These are phyloP conservation scores for Eupithecia dodoneata DNA, from an alignment of 2,888 invertebrate genomes.

Conservation along the genomic window DNA sequence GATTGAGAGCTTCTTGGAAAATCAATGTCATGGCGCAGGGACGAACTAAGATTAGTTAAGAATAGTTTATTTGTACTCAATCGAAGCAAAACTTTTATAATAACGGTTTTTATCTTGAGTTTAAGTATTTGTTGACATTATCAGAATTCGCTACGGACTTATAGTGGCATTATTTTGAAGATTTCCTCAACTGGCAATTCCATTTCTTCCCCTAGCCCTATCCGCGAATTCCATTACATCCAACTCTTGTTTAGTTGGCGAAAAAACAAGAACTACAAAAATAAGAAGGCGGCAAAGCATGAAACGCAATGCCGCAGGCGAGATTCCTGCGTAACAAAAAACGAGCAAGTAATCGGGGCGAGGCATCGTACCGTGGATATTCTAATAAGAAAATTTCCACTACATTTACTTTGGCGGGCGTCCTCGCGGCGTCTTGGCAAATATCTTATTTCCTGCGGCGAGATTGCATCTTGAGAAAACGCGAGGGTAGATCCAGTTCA, in stretches of 20 bases:
- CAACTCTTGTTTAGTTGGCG: constrained; percentile 14
- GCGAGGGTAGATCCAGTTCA: constrained; percentile 79
- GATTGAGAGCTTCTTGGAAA: constrained; percentile 1
- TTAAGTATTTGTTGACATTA: background rate
- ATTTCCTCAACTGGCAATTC: constrained; percentile 1
- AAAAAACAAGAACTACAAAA: constrained; percentile 39
- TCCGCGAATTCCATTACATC: constrained; percentile 10
- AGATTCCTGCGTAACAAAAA: constrained; percentile 79
- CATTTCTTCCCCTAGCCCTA: background rate
- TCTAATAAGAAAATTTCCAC: constrained; percentile 85
- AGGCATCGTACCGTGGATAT: constrained; percentile 83
- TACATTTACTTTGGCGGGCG: constrained; percentile 84
- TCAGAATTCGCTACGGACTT: background rate
- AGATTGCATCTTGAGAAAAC: constrained; percentile 85
- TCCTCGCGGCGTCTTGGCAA: constrained; percentile 84
- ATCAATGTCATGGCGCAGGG: background rate
- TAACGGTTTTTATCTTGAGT: background rate
- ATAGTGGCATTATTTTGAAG: background rate
- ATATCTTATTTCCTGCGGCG: constrained; percentile 85
- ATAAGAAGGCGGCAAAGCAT: constrained; percentile 65
- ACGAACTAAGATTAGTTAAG: background rate
- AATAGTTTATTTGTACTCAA: background rate
- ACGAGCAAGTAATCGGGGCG: constrained; percentile 71
- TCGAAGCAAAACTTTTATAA: background rate
- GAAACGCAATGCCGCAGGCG: constrained; percentile 59